Evolutionary conservation across 1,140 invertebrate species (phyloP).

Genomic region (Palaemon carinicauda): DNA sequence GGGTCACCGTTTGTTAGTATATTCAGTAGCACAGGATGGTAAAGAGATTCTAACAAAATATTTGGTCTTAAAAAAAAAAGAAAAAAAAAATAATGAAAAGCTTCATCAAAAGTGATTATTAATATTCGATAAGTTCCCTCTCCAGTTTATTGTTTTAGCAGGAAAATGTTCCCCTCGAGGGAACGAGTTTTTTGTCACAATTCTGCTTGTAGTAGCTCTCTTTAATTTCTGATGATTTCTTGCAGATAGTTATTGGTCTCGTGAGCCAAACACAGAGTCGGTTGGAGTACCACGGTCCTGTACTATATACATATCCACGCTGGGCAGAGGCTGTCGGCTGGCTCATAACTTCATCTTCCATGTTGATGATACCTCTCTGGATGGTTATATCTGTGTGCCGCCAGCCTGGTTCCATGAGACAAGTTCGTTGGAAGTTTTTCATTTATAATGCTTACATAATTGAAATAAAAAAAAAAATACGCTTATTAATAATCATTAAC

Average conservation of each 20-base stretch:
- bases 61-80: no score
- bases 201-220: no score
- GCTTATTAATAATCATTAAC: no score
- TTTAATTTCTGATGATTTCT: neutral
- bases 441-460: no score
- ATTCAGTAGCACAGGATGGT: no score
- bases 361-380: conserved; percentile 76
- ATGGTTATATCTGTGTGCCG: conserved; percentile 71
- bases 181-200: neutral
- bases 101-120: no score
- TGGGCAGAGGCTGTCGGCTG: conserved; percentile 80
- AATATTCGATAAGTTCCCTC: no score
- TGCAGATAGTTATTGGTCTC: conserved; percentile 56
- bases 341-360: conserved; percentile 76
- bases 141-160: no score
- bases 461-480: no score
- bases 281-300: conserved; percentile 64
- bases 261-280: conserved; percentile 24
- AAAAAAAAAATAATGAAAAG: no score
- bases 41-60: no score
- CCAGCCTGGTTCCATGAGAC: conserved; percentile 70
- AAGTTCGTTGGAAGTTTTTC: conserved; percentile 66
- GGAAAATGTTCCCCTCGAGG: neutral
- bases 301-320: conserved; percentile 74
- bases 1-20: no score